Base-by-base conservation (phyloP, 2,113 vertebrate species). In the Leucopsar rothschildi region DNA sequence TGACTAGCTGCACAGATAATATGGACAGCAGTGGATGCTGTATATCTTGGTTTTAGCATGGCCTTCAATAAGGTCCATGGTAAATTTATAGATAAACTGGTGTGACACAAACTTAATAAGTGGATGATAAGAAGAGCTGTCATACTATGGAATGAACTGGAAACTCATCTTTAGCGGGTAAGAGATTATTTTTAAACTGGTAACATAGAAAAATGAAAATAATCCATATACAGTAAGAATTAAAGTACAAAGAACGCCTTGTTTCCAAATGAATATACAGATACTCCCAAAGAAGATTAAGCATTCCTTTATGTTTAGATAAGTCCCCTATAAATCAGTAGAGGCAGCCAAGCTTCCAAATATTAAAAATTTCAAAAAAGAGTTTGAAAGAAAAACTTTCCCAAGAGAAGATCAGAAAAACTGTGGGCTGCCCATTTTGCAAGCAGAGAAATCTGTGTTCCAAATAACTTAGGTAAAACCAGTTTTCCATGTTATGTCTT, bases 291-390 rank as follows among this genome's bases (percentile, higher is more conserved):
- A 83, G 44, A 86, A 76, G 28, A 6, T 77, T 77, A 81, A 82
- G 4, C 72, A 90, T 88, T 89, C 64, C 29, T 86, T 84, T 66
- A 81, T 35, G 47, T 89, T 81, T 94, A 89, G 72, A 59, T 59
- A 92, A 83, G 80, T 73, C 61, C 64, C 73, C 50, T 70, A n/a
- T 86, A 95, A 92, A 86, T 81, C 86, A 80, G 10, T n/a, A 82
- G 35, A 84, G 37, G 29, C 42, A 78, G 77, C 7, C 64, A 87
- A 82, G 19, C 5, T 86, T 77, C 35, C 52, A 92, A 83, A 55
- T 1, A 2, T 5, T n/a, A 83, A 82, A 61, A 22, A 53, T n/a
- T 8, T 50, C 20, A 72, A 86, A 15, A 23, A 73, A 68, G 5
- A 76, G 2, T 66, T 76, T 83, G 42, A 90, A 95, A 86, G 63